Evolutionary conservation across 2,113 vertebrate genomes (phyloP).

Genomic region (Eudyptes chrysolophus): DNA sequence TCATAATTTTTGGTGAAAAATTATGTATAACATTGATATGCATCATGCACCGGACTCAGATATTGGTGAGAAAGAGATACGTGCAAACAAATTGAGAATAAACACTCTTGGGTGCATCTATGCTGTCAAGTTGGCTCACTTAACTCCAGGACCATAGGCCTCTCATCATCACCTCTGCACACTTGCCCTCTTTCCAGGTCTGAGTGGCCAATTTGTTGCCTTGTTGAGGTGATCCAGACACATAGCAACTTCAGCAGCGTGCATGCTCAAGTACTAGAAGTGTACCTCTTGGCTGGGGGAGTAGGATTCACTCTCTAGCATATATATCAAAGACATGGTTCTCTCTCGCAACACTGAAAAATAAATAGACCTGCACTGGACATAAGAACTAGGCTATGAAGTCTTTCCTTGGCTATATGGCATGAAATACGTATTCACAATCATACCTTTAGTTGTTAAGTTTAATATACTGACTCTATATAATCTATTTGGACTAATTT

Average conservation of each 20-base stretch:
- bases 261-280: neutral
- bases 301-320: neutral
- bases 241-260: neutral
- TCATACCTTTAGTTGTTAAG: neutral
- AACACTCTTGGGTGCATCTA: neutral
- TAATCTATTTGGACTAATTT: neutral
- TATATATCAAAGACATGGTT: neutral
- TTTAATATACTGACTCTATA: neutral
- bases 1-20: fast-evolving
- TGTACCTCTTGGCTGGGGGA: neutral
- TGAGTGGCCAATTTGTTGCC: neutral
- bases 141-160: neutral
- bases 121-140: neutral
- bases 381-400: neutral
- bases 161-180: neutral
- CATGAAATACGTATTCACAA: neutral
- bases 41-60: neutral
- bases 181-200: neutral
- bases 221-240: neutral
- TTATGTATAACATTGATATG: neutral
- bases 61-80: neutral
- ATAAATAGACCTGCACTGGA: neutral
- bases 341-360: neutral
- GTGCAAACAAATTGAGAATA: neutral
- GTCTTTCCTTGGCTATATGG: neutral